phyloP scores from a whole-genome alignment of 1,140 invertebrate species.

The Metaphire vulgaris region DNA sequence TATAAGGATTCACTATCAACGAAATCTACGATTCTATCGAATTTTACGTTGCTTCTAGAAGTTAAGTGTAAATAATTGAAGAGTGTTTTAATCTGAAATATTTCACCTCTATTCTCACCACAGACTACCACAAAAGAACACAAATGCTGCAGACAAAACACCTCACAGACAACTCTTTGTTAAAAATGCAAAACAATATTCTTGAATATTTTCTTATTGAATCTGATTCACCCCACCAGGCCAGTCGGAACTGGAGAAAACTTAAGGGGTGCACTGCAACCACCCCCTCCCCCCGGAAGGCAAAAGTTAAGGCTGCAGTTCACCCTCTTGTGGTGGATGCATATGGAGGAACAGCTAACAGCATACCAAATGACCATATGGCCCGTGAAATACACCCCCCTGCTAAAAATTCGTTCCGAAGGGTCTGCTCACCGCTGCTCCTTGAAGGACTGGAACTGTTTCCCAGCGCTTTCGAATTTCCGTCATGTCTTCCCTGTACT shows the following conservation, averaged over 20 bases:
- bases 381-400: neutral
- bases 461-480: neutral
- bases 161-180: too few relatives aligned
- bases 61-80: neutral
- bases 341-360: neutral
- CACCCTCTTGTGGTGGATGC: neutral
- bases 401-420: neutral
- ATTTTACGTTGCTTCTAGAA: too few relatives aligned
- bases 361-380: too few relatives aligned
- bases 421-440: neutral
- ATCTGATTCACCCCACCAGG: too few relatives aligned
- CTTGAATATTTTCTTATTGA: too few relatives aligned
- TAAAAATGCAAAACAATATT: too few relatives aligned
- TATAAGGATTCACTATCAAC: neutral
- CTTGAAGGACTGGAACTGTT: neutral
- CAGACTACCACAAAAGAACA: too few relatives aligned
- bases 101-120: neutral
- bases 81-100: neutral
- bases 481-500: neutral
- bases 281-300: neutral
- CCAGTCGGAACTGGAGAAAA: too few relatives aligned
- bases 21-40: neutral
- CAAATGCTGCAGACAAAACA: too few relatives aligned
- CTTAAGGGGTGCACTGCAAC: neutral
- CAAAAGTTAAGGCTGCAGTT: neutral